A percentile compares a stretch with the other conserved stretches of the same genome.
phyloP scores from a whole-genome alignment of 2,797 vertebrate genomes.

The Peromyscus aztecus region DNA sequence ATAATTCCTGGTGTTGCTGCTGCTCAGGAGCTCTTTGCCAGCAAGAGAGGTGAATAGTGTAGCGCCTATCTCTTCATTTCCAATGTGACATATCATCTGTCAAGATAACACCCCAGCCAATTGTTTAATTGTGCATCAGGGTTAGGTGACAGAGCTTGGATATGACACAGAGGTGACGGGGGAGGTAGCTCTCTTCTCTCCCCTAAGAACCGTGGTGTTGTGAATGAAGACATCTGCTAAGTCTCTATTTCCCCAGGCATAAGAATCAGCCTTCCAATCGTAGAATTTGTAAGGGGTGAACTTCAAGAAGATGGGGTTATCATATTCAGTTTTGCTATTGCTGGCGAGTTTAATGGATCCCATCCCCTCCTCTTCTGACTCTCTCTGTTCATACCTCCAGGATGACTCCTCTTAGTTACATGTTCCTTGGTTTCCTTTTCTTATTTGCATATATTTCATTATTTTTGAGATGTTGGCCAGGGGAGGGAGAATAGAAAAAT shows the following conservation, averaged over 20 bases:
- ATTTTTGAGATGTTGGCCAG: slow-evolving; percentile 63
- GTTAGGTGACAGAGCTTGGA: slow-evolving; percentile 68
- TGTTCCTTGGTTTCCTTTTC: slow-evolving; percentile 62
- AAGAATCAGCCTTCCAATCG: slow-evolving; percentile 62
- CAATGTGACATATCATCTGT: slow-evolving; percentile 67
- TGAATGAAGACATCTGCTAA: slow-evolving; percentile 73
- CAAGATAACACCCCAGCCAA: slow-evolving; percentile 57
- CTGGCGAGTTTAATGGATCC: slow-evolving; percentile 61
- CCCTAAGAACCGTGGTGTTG: slow-evolving; percentile 51
- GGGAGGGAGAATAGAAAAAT: slow-evolving; percentile 55
- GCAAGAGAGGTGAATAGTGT: slow-evolving; percentile 54
- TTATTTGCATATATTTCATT: slow-evolving; percentile 70
- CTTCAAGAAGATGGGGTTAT: slow-evolving; percentile 72
- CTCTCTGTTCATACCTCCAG: slow-evolving; percentile 37
- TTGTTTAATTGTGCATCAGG: slow-evolving; percentile 73
- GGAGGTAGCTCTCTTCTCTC: slow-evolving; percentile 59
- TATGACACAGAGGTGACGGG: slow-evolving; percentile 61
- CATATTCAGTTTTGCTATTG: slow-evolving; percentile 66
- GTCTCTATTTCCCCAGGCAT: slow-evolving; percentile 72
- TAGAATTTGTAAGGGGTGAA: slow-evolving; percentile 69
- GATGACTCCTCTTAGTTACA: slow-evolving; percentile 60
- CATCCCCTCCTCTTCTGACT: slow-evolving; percentile 27
- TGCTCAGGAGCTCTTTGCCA: slow-evolving; percentile 71
- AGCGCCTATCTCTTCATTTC: slow-evolving; percentile 69
- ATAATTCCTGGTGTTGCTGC: slow-evolving; percentile 42